Percentiles rank a stretch among this genome's conserved stretches.
Conservation (phyloP, 2,888 invertebrate species). For the Cephus nigrinus region DNA sequence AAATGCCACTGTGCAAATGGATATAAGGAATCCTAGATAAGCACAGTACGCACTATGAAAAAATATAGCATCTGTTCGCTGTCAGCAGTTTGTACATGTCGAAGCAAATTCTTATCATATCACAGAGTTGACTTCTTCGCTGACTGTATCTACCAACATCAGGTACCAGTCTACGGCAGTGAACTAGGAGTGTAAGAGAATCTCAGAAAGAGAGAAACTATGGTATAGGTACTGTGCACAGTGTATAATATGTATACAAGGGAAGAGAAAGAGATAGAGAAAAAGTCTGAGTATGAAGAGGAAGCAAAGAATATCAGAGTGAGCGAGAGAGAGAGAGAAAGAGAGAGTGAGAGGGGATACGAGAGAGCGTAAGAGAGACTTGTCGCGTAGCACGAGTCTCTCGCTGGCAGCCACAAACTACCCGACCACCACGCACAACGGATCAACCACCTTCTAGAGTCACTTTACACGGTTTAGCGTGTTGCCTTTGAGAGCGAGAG, state of each 20-base stretch:
- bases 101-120: neutral
- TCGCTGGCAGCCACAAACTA: slow-evolving; percentile 61
- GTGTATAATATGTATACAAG: slow-evolving; percentile 1
- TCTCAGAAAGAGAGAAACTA: slow-evolving; percentile 8
- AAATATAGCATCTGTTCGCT: neutral
- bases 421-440: slow-evolving; percentile 61
- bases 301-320: slow-evolving; percentile 6
- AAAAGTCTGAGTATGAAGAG: slow-evolving; percentile 5
- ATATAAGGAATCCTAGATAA: neutral
- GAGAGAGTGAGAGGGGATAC: slow-evolving; percentile 26
- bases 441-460: slow-evolving; percentile 50
- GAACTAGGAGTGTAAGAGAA: neutral
- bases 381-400: slow-evolving; percentile 15
- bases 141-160: neutral
- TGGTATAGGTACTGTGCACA: slow-evolving; percentile 8
- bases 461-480: slow-evolving; percentile 10
- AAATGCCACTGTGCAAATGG: neutral
- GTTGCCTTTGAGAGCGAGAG: neutral
- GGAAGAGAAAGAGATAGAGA: slow-evolving; percentile 16
- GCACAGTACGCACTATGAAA: neutral
- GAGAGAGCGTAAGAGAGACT: slow-evolving; percentile 10
- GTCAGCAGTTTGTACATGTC: neutral
- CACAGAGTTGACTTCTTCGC: neutral
- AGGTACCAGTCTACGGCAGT: neutral
- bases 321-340: slow-evolving; percentile 24